Percentiles rank a stretch among this genome's conserved stretches.
Evolutionary conservation across 2,888 invertebrate species (phyloP).

Genomic region (Neoascia interrupta): DNA sequence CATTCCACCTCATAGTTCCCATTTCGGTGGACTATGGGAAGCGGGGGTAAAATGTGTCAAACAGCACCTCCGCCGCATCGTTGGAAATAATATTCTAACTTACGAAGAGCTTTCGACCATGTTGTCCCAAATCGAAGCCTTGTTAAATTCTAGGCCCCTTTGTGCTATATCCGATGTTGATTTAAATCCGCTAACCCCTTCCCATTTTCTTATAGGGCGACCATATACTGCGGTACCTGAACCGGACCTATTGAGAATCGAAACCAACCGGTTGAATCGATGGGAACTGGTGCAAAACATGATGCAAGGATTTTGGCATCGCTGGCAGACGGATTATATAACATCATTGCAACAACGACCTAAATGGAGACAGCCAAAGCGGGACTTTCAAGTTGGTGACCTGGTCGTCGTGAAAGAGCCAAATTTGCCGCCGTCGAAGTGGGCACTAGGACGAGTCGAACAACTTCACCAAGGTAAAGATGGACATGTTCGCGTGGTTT

Average conservation of each 20-base stretch:
- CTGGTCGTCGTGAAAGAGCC: constrained; percentile 8
- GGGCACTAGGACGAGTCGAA: constrained; percentile 19
- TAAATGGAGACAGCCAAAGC: constrained; percentile 10
- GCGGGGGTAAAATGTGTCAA: constrained; percentile 26
- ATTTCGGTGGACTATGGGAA: constrained; percentile 30
- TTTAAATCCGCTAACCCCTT: not conserved
- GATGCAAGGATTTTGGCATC: not conserved
- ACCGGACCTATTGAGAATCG: not conserved
- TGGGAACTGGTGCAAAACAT: constrained; percentile 6
- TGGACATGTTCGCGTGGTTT: constrained; percentile 17
- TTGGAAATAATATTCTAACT: not conserved
- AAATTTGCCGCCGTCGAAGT: constrained; percentile 19
- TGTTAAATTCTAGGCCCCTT: constrained; percentile 4
- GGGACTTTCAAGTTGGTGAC: constrained; percentile 14
- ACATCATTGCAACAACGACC: not conserved
- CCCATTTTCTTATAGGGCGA: constrained; percentile 7
- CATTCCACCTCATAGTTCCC: constrained; percentile 5
- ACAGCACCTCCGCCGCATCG: constrained; percentile 18
- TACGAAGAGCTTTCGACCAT: not conserved
- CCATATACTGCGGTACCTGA: not conserved
- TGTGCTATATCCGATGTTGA: constrained; percentile 4
- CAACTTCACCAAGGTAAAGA: constrained; percentile 4
- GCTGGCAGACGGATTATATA: no score
- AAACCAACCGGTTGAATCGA: not conserved
- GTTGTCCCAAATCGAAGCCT: constrained; percentile 1